phyloP scores from a whole-genome alignment of 1,140 invertebrate genomes.

The Drosophila watanabei region DNA sequence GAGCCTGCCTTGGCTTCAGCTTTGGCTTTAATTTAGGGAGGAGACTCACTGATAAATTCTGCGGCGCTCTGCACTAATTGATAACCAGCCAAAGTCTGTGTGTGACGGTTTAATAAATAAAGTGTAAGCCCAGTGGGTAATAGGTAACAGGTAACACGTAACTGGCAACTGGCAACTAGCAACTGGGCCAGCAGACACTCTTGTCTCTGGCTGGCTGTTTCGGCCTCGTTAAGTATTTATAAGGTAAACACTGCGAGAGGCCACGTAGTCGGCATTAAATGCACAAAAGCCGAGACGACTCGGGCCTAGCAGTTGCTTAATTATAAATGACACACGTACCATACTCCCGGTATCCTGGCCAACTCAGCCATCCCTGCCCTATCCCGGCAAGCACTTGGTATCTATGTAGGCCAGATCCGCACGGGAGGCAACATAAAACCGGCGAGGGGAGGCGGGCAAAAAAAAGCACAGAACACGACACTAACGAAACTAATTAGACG shows the following conservation, averaged over 20 bases:
- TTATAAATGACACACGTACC: conserved; percentile 83
- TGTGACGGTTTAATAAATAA: conserved; percentile 74
- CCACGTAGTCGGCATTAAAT: conserved; percentile 75
- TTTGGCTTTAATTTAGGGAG: conserved; percentile 39
- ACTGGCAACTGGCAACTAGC: conserved; percentile 15
- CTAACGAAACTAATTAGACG: conserved; percentile 82
- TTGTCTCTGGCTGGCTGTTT: conserved; percentile 29
- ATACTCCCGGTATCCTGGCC: conserved; percentile 15
- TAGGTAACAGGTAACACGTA: conserved; percentile 6
- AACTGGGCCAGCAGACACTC: conserved; percentile 57
- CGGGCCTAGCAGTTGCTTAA: conserved; percentile 78
- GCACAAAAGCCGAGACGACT: conserved; percentile 72
- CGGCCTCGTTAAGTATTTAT: conserved; percentile 79
- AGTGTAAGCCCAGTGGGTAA: conserved; percentile 55
- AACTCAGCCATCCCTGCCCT: conserved; percentile 15
- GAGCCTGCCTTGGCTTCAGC: background rate
- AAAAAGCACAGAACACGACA: conserved; percentile 57
- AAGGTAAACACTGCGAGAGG: conserved; percentile 65
- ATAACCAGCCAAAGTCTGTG: conserved; percentile 68
- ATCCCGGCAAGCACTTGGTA: conserved; percentile 33
- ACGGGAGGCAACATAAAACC: conserved; percentile 22
- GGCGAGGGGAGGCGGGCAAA: conserved; percentile 7
- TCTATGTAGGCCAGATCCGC: conserved; percentile 67
- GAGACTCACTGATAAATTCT: conserved; percentile 69
- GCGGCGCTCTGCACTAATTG: conserved; percentile 70